Conservation (phyloP, 2,888 invertebrate genomes). For the Cryptocephalus primarius region DNA sequence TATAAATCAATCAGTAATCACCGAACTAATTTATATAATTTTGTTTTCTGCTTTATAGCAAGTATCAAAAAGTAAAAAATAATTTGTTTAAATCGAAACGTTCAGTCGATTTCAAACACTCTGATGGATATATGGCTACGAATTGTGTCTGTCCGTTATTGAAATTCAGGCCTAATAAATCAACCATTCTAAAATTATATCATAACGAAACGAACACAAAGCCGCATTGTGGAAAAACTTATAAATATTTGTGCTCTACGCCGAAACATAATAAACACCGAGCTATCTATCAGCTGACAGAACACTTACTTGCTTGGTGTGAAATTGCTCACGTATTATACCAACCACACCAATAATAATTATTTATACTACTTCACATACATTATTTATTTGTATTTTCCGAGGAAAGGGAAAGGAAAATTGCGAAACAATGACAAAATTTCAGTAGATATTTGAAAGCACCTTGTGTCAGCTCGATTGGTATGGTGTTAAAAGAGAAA, state of each 20-base stretch:
- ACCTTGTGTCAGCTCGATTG: no score
- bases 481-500: no score
- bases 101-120: slow-evolving; percentile 15
- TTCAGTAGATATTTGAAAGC: no score
- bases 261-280: no score
- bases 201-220: slow-evolving; percentile 2
- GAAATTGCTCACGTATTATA: no score
- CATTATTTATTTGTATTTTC: no score
- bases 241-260: slow-evolving; percentile 7
- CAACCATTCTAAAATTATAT: slow-evolving; percentile 6
- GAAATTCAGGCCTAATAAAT: slow-evolving; percentile 6
- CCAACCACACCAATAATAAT: no score
- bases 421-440: no score
- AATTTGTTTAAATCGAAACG: slow-evolving; percentile 14
- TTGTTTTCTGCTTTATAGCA: slow-evolving; percentile 20
- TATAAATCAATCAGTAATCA: slow-evolving; percentile 23
- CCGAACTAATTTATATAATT: slow-evolving; percentile 18
- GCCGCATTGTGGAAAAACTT: slow-evolving; percentile 5
- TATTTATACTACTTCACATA: no score
- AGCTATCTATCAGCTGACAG: slow-evolving; percentile 4
- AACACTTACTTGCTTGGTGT: slow-evolving; percentile 3
- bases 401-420: no score
- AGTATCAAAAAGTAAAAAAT: slow-evolving; percentile 13
- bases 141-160: slow-evolving; percentile 10
- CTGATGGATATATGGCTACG: slow-evolving; percentile 14